Evolutionary conservation across 2,888 invertebrate genomes (phyloP).

Genomic region (Xanthia togata): DNA sequence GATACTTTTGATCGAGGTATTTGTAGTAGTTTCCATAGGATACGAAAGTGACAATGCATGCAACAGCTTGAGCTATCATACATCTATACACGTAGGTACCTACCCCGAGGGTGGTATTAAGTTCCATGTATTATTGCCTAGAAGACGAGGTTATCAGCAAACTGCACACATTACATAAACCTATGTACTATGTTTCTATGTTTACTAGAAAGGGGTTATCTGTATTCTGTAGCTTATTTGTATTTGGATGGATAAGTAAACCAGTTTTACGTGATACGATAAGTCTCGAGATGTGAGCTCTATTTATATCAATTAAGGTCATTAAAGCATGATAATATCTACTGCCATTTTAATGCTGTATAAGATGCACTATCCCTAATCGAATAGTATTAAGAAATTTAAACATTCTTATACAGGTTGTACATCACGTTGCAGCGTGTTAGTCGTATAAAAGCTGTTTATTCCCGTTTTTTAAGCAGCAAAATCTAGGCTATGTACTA

Average conservation of each 20-base stretch:
- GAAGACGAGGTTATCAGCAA: slow-evolving; percentile 35
- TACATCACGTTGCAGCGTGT: neutral
- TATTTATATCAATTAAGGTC: slow-evolving; percentile 1
- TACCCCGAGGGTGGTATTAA: neutral
- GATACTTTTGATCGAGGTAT: neutral
- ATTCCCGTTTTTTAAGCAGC: neutral
- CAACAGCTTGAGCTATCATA: neutral
- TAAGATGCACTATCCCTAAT: neutral
- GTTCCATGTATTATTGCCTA: slow-evolving; percentile 5
- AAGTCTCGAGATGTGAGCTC: slow-evolving; percentile 8
- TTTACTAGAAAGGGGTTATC: slow-evolving; percentile 36
- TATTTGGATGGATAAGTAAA: slow-evolving; percentile 21
- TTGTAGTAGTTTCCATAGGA: neutral
- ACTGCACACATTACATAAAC: slow-evolving; percentile 33
- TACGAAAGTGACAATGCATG: neutral
- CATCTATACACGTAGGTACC: neutral
- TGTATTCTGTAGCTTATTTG: slow-evolving; percentile 8
- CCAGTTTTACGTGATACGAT: slow-evolving; percentile 2
- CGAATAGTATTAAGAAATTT: neutral
- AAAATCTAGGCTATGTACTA: neutral
- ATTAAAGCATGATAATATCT: too few species aligned
- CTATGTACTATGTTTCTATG: slow-evolving; percentile 5
- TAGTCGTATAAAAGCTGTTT: slow-evolving; percentile 2
- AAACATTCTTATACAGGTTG: neutral
- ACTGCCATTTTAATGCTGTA: neutral